phyloP scores from a whole-genome alignment of 2,113 vertebrate species.

The Spea multiplicata region DNA sequence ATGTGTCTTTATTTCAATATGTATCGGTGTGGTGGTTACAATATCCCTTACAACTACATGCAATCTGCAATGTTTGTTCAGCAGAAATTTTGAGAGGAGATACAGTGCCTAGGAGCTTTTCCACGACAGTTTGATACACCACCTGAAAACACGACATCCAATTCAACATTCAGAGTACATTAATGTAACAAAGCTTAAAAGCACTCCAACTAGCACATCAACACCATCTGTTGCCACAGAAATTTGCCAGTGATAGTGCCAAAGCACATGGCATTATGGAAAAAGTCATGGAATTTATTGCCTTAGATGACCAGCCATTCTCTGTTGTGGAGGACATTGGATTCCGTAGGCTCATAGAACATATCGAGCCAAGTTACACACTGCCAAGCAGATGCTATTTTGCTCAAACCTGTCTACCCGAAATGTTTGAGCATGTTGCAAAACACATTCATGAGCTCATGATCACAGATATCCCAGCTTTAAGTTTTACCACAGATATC shows the following conservation, averaged over 20 bases:
- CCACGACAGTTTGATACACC: neutral
- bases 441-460: neutral
- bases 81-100: neutral
- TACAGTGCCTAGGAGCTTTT: neutral
- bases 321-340: constrained; percentile 37
- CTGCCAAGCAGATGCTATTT: constrained; percentile 2
- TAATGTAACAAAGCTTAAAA: neutral
- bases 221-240: neutral
- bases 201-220: neutral
- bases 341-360: constrained; percentile 16
- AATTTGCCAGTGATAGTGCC: constrained; percentile 13
- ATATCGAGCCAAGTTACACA: constrained; percentile 25
- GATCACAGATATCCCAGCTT: neutral
- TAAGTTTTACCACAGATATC: neutral
- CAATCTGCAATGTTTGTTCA: neutral
- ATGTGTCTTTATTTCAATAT: too few relatives aligned
- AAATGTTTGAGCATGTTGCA: neutral
- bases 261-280: neutral
- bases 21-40: too few relatives aligned
- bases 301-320: constrained; percentile 41
- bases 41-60: too few relatives aligned
- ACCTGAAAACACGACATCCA: constrained; percentile 1
- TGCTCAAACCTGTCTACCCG: neutral
- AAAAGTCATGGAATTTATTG: neutral
- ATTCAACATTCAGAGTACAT: neutral